A percentile compares a stretch with the other conserved stretches of the same genome.
Conservation (phyloP, 2,888 invertebrate genomes). For the Cantharis nigra region DNA sequence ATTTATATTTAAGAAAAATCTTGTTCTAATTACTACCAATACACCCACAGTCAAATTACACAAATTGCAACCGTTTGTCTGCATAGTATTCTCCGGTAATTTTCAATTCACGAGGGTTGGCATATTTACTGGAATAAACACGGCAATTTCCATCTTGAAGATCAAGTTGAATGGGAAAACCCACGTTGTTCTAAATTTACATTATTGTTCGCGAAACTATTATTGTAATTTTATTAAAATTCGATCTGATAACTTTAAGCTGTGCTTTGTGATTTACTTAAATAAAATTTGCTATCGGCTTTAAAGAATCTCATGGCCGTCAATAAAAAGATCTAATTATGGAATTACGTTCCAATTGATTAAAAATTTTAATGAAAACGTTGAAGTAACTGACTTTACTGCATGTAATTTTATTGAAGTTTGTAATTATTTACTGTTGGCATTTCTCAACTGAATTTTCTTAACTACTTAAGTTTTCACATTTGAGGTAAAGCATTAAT, state of each 20-base stretch:
- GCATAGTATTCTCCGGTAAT: neutral
- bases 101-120: neutral
- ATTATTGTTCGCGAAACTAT: neutral
- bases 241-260: neutral
- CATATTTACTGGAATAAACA: constrained; percentile 4
- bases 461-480: constrained; percentile 6
- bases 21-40: neutral
- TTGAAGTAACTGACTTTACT: neutral
- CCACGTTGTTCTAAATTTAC: constrained; percentile 4
- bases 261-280: neutral
- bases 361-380: neutral
- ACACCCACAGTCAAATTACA: neutral
- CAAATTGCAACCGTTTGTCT: neutral
- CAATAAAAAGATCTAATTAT: neutral
- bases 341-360: neutral
- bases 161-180: neutral
- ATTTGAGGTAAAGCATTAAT: constrained; percentile 1
- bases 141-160: neutral
- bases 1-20: neutral
- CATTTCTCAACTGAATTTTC: neutral
- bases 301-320: neutral
- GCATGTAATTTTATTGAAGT: neutral
- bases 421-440: neutral
- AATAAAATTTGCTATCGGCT: neutral
- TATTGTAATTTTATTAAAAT: neutral